Evolutionary conservation across 2,888 invertebrate species (phyloP).

Genomic region (Venustoraphidia nigricollis): DNA sequence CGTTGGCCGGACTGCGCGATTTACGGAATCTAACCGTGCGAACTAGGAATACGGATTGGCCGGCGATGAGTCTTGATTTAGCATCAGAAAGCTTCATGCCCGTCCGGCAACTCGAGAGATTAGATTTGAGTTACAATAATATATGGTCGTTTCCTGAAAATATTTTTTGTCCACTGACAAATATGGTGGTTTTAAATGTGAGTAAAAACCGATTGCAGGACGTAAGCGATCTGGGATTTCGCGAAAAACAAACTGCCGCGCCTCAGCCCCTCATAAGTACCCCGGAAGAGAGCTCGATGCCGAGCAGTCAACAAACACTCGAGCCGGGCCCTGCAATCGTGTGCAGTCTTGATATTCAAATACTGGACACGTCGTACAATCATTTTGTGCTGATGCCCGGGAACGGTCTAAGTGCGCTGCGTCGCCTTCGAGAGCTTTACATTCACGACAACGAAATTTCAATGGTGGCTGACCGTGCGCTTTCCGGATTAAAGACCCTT

Average conservation of each 20-base stretch:
- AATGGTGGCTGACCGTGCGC: slow-evolving; percentile 71
- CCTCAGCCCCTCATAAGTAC: slow-evolving; percentile 50
- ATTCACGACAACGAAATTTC: slow-evolving; percentile 81
- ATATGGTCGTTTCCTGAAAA: slow-evolving; percentile 80
- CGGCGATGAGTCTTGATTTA: slow-evolving; percentile 69
- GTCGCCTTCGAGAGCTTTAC: slow-evolving; percentile 63
- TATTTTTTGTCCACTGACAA: slow-evolving; percentile 68
- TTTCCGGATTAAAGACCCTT: slow-evolving; percentile 64
- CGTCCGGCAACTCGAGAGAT: slow-evolving; percentile 62
- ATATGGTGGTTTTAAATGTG: slow-evolving; percentile 66
- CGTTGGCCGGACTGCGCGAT: slow-evolving; percentile 63
- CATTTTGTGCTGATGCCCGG: slow-evolving; percentile 71
- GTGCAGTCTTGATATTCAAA: slow-evolving; percentile 67
- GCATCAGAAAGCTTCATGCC: slow-evolving; percentile 62
- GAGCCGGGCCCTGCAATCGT: slow-evolving; percentile 25
- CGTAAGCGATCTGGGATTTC: slow-evolving; percentile 71
- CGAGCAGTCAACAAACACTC: slow-evolving; percentile 15
- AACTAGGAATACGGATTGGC: slow-evolving; percentile 74
- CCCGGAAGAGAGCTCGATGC: slow-evolving; percentile 31
- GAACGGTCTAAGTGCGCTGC: slow-evolving; percentile 65
- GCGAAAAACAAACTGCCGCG: slow-evolving; percentile 44
- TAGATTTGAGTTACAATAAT: slow-evolving; percentile 77
- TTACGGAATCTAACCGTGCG: slow-evolving; percentile 72
- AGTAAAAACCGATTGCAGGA: slow-evolving; percentile 80
- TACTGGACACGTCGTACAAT: slow-evolving; percentile 70